Percentiles rank a stretch among this genome's conserved stretches.
These are phyloP conservation scores for Syrista parreyssii DNA, from an alignment of 2,888 invertebrate species.

Conservation along the genomic window DNA sequence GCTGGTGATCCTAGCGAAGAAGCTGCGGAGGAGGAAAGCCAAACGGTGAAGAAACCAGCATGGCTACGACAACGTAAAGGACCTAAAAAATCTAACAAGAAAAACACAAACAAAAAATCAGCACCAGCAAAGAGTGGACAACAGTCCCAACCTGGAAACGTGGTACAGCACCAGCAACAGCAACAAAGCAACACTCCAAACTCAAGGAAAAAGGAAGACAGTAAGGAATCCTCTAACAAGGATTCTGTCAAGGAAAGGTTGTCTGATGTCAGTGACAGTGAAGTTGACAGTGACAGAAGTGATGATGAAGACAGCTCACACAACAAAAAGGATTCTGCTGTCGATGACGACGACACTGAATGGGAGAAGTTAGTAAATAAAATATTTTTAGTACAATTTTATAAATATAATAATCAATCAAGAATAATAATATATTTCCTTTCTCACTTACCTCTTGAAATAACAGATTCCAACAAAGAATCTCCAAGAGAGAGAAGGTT, in stretches of 20 bases:
- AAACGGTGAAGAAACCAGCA: constrained; percentile 77
- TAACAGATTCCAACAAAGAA: constrained; percentile 80
- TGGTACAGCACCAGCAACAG: constrained; percentile 32
- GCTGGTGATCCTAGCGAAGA: constrained; percentile 69
- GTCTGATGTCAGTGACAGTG: constrained; percentile 61
- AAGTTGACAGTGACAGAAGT: constrained; percentile 68
- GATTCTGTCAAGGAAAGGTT: constrained; percentile 37
- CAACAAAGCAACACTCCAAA: constrained; percentile 35
- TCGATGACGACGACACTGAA: constrained; percentile 85
- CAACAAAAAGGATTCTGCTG: constrained; percentile 72
- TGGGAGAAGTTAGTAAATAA: constrained; percentile 79
- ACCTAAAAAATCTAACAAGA: constrained; percentile 73
- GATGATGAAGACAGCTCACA: constrained; percentile 68
- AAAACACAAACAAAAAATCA: constrained; percentile 58
- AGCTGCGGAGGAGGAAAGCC: constrained; percentile 68
- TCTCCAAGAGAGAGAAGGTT: constrained; percentile 86
- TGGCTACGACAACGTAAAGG: constrained; percentile 83
- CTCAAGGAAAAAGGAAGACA: constrained; percentile 32
- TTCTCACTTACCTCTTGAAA: background rate
- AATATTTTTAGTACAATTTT: background rate
- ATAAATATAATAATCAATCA: background rate
- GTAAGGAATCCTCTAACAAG: constrained; percentile 48
- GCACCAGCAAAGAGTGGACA: constrained; percentile 40
- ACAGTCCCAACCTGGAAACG: constrained; percentile 28
- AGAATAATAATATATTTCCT: constrained; percentile 1